Conservation (phyloP, 2,113 vertebrate genomes). For the Loxodonta africana region DNA sequence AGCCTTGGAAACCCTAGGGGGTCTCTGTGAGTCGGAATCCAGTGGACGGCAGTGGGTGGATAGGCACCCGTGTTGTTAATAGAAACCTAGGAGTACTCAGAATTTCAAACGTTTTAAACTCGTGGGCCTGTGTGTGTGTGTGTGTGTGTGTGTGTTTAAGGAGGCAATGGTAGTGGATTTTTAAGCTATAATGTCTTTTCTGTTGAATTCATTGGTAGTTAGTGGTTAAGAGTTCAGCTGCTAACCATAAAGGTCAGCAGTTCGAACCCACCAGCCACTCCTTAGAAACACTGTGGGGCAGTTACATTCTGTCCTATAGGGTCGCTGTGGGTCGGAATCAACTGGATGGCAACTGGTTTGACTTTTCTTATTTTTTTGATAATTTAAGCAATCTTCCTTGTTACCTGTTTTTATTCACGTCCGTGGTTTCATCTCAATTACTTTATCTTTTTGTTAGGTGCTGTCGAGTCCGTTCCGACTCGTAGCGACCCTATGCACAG, state of each 20-base stretch:
- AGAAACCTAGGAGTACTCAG: not conserved
- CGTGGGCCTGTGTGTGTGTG: not conserved
- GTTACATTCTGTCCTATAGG: too few relatives aligned
- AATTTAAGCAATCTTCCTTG: not conserved
- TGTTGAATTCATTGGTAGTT: not conserved
- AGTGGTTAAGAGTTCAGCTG: not conserved
- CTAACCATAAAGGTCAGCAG: too few relatives aligned
- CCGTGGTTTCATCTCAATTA: not conserved
- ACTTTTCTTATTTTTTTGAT: not conserved
- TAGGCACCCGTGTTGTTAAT: not conserved
- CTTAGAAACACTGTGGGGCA: too few relatives aligned
- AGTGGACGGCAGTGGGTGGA: too few relatives aligned
- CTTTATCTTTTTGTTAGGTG: not conserved
- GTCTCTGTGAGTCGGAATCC: too few relatives aligned
- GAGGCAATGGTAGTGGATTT: not conserved
- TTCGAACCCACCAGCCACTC: too few relatives aligned
- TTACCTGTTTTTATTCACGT: not conserved
- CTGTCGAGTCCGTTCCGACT: too few relatives aligned
- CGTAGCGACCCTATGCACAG: too few relatives aligned
- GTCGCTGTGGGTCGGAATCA: too few relatives aligned
- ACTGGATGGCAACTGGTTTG: too few relatives aligned
- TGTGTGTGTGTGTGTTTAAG: not conserved
- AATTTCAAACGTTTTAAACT: not conserved
- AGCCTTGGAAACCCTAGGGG: too few relatives aligned
- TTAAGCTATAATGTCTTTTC: not conserved